Percentiles rank a stretch among this genome's conserved stretches.
phyloP scores from a whole-genome alignment of 2,888 invertebrate species.

The Pseudococcus longispinus region DNA sequence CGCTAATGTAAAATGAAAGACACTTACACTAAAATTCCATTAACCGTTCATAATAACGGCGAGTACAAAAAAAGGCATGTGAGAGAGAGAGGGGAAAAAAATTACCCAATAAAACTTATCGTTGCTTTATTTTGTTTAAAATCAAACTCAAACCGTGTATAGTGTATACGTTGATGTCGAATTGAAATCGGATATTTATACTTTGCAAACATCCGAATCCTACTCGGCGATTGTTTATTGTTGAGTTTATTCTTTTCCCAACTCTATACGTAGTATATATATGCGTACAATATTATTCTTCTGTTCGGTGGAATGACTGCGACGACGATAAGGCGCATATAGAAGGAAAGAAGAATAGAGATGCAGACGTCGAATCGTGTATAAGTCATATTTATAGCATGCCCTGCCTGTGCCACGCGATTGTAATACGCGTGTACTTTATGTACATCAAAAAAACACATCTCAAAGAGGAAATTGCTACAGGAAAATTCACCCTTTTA shows the following conservation, averaged over 20 bases:
- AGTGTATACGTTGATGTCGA: not conserved
- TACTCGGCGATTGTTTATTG: not conserved
- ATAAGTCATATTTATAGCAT: not conserved
- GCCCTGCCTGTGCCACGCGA: not conserved
- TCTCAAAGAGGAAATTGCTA: conserved; percentile 24
- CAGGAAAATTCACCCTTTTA: conserved; percentile 16
- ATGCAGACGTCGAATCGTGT: not conserved
- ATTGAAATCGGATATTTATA: conserved; percentile 28
- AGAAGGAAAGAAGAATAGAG: not conserved
- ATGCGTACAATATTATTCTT: not conserved
- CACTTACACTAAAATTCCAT: conserved; percentile 44
- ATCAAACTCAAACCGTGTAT: not conserved
- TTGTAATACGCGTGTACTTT: not conserved
- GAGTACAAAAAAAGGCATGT: not conserved
- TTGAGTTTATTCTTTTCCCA: not conserved
- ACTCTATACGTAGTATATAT: not conserved
- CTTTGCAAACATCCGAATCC: conserved; percentile 1
- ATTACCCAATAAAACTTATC: conserved; percentile 9
- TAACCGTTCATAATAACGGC: conserved; percentile 31
- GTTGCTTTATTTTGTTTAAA: conserved; percentile 15
- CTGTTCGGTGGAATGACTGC: not conserved
- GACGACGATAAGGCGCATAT: not conserved
- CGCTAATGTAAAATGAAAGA: conserved; percentile 42
- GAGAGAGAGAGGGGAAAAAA: conserved; percentile 4
- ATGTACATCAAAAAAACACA: not conserved